Evolutionary conservation across 92 coral and sea anemone species (phyloP).

Genomic region (Palythoa grandiflora): DNA sequence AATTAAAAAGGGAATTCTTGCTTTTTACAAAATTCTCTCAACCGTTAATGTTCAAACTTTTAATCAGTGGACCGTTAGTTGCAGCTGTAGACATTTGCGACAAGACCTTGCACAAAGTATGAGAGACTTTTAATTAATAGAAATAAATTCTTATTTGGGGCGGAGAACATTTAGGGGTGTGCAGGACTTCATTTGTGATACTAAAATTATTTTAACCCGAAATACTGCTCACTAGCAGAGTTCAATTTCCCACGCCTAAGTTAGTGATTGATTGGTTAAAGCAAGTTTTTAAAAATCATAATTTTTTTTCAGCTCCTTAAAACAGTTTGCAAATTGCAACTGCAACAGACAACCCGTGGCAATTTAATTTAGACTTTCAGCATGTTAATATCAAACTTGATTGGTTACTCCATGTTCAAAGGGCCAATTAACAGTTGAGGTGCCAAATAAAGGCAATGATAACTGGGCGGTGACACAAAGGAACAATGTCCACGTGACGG

Average conservation of each 20-base stretch:
- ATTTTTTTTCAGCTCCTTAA: no score
- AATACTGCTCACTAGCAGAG: neutral
- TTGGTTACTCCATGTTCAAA: neutral
- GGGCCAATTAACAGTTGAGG: conserved; percentile 1
- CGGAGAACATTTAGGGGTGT: neutral
- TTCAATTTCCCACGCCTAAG: conserved; percentile 20
- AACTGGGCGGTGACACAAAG: conserved; percentile 44
- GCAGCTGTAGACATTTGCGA: conserved; percentile 4
- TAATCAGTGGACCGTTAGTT: neutral
- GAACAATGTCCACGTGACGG: conserved; percentile 47
- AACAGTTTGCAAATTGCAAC: no score
- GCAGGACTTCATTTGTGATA: no score
- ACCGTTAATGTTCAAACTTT: neutral
- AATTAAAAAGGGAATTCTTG: neutral
- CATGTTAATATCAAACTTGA: conserved; percentile 23
- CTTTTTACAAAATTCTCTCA: neutral
- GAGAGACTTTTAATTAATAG: neutral
- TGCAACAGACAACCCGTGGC: neutral
- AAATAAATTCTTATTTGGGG: neutral
- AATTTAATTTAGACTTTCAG: neutral
- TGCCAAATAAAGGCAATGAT: conserved; percentile 35
- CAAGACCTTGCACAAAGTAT: neutral
- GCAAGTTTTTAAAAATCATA: neutral
- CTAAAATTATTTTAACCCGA: neutral
- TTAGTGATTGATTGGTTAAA: conserved; percentile 20